Evolutionary conservation across 2,888 invertebrate genomes (phyloP).

Genomic region (Caenorhabditis afra): DNA sequence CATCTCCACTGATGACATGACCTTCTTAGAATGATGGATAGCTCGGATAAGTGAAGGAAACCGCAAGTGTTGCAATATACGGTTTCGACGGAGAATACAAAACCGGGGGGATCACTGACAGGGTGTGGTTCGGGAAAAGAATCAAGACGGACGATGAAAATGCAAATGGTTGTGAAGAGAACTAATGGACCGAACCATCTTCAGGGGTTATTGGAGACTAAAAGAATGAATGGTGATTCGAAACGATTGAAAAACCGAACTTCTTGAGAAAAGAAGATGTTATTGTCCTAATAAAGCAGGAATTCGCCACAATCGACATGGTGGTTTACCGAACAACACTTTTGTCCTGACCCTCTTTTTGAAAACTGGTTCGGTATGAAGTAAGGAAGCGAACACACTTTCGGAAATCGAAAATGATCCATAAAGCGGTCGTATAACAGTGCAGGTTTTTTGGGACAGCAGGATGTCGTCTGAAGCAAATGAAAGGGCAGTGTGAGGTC

Average conservation of each 20-base stretch:
- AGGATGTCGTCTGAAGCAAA: background rate
- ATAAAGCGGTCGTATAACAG: conserved; percentile 35
- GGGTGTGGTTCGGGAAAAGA: conserved; percentile 29
- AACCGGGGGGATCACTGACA: conserved; percentile 4
- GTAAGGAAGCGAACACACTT: conserved; percentile 12
- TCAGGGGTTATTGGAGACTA: background rate
- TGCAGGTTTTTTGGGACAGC: conserved; percentile 14
- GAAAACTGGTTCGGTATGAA: conserved; percentile 33
- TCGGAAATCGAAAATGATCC: conserved; percentile 25
- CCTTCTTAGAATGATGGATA: conserved; percentile 49
- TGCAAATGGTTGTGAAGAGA: background rate
- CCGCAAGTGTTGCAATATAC: conserved; percentile 59
- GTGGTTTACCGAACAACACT: conserved; percentile 45
- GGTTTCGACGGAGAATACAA: conserved; percentile 14
- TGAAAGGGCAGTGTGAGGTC: conserved; percentile 46
- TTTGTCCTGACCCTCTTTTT: conserved; percentile 20
- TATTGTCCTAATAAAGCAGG: conserved; percentile 42
- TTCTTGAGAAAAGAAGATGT: conserved; percentile 24
- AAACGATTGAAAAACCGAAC: background rate
- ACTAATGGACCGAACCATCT: conserved; percentile 3
- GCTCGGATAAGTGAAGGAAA: conserved; percentile 45
- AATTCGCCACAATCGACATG: conserved; percentile 30
- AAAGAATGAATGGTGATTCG: background rate
- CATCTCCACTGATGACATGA: conserved; percentile 53
- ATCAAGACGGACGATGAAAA: background rate